phyloP scores from a whole-genome alignment of 2,888 invertebrate genomes.

The Ophioninae sp. region DNA sequence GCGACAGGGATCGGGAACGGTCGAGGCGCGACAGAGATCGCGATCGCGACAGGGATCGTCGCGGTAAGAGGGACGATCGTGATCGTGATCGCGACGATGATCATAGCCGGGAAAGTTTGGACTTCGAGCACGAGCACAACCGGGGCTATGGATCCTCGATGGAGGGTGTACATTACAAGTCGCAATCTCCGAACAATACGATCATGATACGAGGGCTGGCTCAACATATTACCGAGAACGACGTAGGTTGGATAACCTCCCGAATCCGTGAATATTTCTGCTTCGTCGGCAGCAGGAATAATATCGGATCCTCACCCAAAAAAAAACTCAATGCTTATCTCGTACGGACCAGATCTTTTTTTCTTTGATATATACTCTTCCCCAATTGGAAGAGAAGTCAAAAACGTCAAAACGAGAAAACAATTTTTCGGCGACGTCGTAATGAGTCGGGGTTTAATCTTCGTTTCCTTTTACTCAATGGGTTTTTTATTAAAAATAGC shows the following conservation, averaged over 20 bases:
- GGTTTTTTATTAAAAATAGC: background rate
- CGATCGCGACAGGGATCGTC: constrained; percentile 74
- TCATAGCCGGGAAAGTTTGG: constrained; percentile 77
- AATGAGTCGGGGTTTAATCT: background rate
- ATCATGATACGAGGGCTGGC: constrained; percentile 89
- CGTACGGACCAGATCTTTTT: background rate
- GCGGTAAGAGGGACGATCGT: constrained; percentile 69
- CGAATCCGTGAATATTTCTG: background rate
- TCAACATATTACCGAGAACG: constrained; percentile 89
- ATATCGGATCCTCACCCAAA: background rate
- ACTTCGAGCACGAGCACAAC: constrained; percentile 78
- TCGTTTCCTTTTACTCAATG: background rate
- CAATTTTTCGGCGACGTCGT: background rate
- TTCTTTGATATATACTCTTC: background rate
- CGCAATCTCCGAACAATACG: constrained; percentile 86
- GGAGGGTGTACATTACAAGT: constrained; percentile 82
- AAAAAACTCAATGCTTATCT: background rate
- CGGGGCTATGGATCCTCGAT: constrained; percentile 77
- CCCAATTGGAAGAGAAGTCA: background rate
- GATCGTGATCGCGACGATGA: constrained; percentile 78
- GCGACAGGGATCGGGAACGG: constrained; percentile 74
- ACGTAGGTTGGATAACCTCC: constrained; percentile 83
- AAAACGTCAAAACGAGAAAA: background rate
- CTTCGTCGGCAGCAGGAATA: background rate
- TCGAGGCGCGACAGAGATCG: constrained; percentile 76